Percentiles rank a stretch among this genome's conserved stretches.
phyloP scores from a whole-genome alignment of 2,888 invertebrate genomes.

The Hermaeophaga mercurialis region DNA sequence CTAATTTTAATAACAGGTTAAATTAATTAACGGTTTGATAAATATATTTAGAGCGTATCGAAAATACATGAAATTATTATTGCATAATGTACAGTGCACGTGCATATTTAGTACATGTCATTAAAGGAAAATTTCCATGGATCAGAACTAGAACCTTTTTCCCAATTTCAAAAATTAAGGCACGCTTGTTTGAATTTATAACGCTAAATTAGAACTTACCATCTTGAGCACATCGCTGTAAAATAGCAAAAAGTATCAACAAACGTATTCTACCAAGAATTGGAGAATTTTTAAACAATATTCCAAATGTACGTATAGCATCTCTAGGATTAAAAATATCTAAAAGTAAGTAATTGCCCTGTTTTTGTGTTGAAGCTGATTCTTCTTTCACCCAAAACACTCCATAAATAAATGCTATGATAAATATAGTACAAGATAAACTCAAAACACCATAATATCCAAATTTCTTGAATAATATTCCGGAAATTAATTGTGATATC shows the following conservation, averaged over 20 bases:
- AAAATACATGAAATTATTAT: too few species aligned
- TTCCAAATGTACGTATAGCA: conserved; percentile 48
- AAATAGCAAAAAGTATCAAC: conserved; percentile 43
- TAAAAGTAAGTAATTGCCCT: conserved; percentile 35
- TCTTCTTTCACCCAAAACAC: conserved; percentile 45
- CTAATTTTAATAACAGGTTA: too few species aligned
- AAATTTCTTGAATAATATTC: conserved; percentile 43
- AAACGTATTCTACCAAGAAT: conserved; percentile 43
- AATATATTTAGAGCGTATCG: too few species aligned
- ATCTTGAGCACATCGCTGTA: conserved; percentile 42
- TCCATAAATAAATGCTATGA: conserved; percentile 47
- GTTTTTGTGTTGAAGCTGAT: conserved; percentile 17
- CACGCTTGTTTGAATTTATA: too few species aligned
- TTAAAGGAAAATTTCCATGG: too few species aligned
- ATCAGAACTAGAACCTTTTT: too few species aligned
- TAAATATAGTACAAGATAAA: conserved; percentile 43
- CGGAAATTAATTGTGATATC: conserved; percentile 49
- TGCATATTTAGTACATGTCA: too few species aligned
- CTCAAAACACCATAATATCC: conserved; percentile 46
- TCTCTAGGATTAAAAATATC: conserved; percentile 52
- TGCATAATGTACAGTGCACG: too few species aligned
- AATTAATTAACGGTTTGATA: too few species aligned
- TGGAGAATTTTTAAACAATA: conserved; percentile 45
- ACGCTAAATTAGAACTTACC: conserved; percentile 42
- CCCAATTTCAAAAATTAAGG: too few species aligned